A percentile compares a stretch with the other conserved stretches of the same genome.
phyloP scores from a whole-genome alignment of 2,113 vertebrate species.

The Sardina pilchardus region DNA sequence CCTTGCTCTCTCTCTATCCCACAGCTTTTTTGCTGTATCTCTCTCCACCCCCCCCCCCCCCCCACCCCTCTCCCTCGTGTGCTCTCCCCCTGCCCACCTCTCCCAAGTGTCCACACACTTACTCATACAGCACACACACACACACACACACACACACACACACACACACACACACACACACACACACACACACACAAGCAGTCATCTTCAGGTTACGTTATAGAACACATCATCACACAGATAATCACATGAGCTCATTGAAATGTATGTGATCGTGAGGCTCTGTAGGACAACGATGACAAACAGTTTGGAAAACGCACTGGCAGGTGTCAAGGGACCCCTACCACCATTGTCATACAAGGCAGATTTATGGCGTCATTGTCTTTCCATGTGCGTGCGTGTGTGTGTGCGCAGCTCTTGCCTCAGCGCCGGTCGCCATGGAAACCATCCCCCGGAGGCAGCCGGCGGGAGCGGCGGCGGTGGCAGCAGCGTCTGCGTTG shows the following conservation, averaged over 20 bases:
- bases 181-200: not conserved
- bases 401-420: not conserved
- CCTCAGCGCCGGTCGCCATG: conserved; percentile 1
- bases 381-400: not conserved
- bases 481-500: conserved; percentile 27
- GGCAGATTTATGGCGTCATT: not conserved
- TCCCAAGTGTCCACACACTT: not conserved
- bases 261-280: not conserved
- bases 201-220: not conserved
- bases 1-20: not conserved
- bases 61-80: no score
- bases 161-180: not conserved
- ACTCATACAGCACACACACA: not conserved
- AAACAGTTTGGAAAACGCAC: not conserved
- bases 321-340: not conserved
- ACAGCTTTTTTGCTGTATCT: not conserved
- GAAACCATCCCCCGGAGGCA: not conserved
- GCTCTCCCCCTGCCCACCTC: not conserved
- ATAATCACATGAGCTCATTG: not conserved
- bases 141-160: not conserved
- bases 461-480: not conserved
- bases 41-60: no score
- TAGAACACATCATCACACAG: not conserved
- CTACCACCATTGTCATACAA: not conserved
- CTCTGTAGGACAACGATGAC: not conserved